phyloP scores from a whole-genome alignment of 2,797 vertebrate species.

The Sitta carolinensis region DNA sequence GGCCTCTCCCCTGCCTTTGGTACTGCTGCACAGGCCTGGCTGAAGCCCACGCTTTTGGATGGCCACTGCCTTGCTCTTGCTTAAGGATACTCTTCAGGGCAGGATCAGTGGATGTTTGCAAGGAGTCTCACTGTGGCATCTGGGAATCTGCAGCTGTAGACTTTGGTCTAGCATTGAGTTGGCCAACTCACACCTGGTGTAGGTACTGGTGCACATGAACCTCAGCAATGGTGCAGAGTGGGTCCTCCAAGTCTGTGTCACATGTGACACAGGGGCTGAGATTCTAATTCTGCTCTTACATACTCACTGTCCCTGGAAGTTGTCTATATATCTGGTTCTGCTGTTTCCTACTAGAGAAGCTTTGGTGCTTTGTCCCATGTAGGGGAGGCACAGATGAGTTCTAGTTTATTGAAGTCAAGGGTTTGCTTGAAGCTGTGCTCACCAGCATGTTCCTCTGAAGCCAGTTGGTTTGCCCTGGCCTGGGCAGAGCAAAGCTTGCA shows the following conservation, averaged over 20 bases:
- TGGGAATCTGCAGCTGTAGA: neutral
- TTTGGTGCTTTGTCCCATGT: neutral
- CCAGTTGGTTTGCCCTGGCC: neutral
- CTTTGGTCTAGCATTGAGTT: neutral
- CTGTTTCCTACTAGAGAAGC: neutral
- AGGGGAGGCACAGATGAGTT: neutral
- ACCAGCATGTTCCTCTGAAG: accelerated
- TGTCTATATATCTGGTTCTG: neutral
- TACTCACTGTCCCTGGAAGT: neutral
- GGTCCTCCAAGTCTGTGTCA: neutral
- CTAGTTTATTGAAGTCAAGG: neutral
- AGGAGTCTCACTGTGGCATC: neutral
- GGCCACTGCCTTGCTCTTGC: neutral
- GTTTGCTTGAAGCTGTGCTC: neutral
- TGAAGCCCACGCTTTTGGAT: neutral
- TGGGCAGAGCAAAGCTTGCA: neutral
- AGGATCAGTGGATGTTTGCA: neutral
- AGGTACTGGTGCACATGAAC: neutral
- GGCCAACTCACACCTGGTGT: accelerated
- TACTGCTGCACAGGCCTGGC: neutral
- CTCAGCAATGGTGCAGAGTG: accelerated
- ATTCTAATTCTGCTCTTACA: neutral
- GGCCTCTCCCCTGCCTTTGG: neutral
- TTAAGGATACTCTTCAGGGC: neutral
- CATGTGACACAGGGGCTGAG: neutral